Conservation (phyloP, 2,888 invertebrate species). For the Pristionchus japonicus region DNA sequence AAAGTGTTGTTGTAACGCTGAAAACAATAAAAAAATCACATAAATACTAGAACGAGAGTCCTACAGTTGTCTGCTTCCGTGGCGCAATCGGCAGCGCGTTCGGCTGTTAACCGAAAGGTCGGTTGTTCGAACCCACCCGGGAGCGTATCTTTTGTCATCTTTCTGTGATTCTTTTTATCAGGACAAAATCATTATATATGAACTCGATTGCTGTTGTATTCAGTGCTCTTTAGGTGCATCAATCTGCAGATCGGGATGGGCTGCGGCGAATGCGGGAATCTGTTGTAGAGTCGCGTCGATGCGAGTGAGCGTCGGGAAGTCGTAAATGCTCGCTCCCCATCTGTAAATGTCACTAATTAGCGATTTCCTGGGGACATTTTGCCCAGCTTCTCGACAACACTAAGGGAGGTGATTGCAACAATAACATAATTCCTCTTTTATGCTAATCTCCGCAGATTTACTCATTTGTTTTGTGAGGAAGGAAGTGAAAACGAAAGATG, state of each 20-base stretch:
- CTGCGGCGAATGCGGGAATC: not conserved
- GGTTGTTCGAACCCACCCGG: constrained; percentile 94
- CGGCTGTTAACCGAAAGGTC: constrained; percentile 69
- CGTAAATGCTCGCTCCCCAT: not conserved
- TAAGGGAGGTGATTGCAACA: too few species aligned
- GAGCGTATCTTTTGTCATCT: constrained; percentile 39
- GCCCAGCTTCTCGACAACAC: too few species aligned
- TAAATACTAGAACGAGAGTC: too few species aligned
- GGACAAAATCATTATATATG: too few species aligned
- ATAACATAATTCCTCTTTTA: too few species aligned
- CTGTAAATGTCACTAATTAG: not conserved
- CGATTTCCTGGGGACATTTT: too few species aligned
- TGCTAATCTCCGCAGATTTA: too few species aligned
- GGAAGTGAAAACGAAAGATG: too few species aligned
- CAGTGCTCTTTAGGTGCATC: not conserved
- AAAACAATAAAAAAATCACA: too few species aligned
- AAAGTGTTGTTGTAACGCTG: too few species aligned
- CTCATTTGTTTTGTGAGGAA: too few species aligned
- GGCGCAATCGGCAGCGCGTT: constrained; percentile 58
- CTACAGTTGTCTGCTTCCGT: constrained; percentile 44
- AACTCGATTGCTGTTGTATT: not conserved
- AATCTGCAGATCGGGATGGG: not conserved
- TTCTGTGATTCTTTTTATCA: too few species aligned
- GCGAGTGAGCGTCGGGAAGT: not conserved
- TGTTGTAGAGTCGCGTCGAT: not conserved